Evolutionary conservation across 2,888 invertebrate genomes (phyloP), one percentile per base, ranked within the genome.

Genomic region (Metallyticus violacea): DNA sequence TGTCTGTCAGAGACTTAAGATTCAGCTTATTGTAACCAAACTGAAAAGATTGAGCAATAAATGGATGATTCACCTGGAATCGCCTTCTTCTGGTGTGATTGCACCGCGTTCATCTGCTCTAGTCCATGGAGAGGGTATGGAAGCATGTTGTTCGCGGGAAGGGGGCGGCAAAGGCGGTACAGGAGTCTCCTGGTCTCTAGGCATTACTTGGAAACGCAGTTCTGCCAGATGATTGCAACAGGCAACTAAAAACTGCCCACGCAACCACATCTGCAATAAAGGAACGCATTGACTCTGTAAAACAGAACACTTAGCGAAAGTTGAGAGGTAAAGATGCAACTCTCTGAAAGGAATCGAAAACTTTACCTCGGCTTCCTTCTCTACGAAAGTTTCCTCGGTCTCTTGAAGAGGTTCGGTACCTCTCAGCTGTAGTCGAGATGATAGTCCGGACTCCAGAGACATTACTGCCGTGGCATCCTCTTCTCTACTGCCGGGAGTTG

Each of bases 151-250:
- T 77, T 89, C 89, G 25, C 88, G 85, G 5, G 88, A 87, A 7
- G 89, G 89, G 2, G 89, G 89, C 6, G 89, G 89, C 7, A 89
- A 86, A n/a, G 87, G 88, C 4, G 88, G 86, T 9, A 76, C 7
- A 26, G n/a, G 28, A 25, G 26, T 81, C 26, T 25, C 62, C 28
- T 27, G 6, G 6, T 28, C 77, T n/a, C 26, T 26, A 4, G 4
- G 28, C 6, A 4, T 62, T 0, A 26, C 6, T 22, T 22, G n/a
- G 7, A 83, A 27, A 26, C 87, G 87, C 80, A 89, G 85, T 29
- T 87, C 26, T 0, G 93, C 93, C 28, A 93, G 91, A 90, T 92
- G 92, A 89, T 94, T 94, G 88, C 94, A 94, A 90, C 94, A 94
- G 0, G 93, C 92, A 6, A 94, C 89, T 26, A 94, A 89, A 7